Base-by-base conservation (phyloP, 1,140 invertebrate species). In the Physella acuta region DNA sequence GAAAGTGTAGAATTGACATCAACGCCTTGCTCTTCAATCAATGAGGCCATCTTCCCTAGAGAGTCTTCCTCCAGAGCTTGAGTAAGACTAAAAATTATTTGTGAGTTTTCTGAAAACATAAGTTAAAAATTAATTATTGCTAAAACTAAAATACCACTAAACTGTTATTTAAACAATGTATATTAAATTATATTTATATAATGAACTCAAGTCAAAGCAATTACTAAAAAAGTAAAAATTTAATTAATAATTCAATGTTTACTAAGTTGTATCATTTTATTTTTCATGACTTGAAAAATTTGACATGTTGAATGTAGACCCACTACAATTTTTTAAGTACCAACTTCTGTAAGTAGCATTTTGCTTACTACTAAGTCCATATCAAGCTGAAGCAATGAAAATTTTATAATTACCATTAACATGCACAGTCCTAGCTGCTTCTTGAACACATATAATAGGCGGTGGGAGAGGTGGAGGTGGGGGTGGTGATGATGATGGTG, bases 1-100 rank as follows among this genome's bases (percentile, higher is more conserved):
- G 64, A 56, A 3, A 67, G 24, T 5, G 64, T 67, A 17, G 51
- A 67, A 34, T 67, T 67, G 34, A 67, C 34, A 56, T 56, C 52
- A 0, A 67, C 64, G 39, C 36, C 34, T 39, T 67, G 20, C 14
- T 56, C 36, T 67, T 67, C 53, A 28, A 67, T 39, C n/a, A 67
- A 34, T 1, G 51, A 26, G 2, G 51, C 17, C 1, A 67, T 56
- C 31, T 67, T 67, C 1, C 1, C 26, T 30, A 67, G 20, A 0
- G 52, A 55, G 53, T 67, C 64, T 56, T 67, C 64, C 28, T 67
- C 64, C 56, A 67, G 34, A 26, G 64, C 64, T 37, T 67, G 64
- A 1, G 64, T 67, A 3, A 67, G 26, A 20, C 36, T 56, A 36
- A 67, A 67, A 26, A 67, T 56, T 26, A 56, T 67, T 16, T 37